phyloP scores from a whole-genome alignment of 2,888 invertebrate genomes.

The Ariolimax columbianus region DNA sequence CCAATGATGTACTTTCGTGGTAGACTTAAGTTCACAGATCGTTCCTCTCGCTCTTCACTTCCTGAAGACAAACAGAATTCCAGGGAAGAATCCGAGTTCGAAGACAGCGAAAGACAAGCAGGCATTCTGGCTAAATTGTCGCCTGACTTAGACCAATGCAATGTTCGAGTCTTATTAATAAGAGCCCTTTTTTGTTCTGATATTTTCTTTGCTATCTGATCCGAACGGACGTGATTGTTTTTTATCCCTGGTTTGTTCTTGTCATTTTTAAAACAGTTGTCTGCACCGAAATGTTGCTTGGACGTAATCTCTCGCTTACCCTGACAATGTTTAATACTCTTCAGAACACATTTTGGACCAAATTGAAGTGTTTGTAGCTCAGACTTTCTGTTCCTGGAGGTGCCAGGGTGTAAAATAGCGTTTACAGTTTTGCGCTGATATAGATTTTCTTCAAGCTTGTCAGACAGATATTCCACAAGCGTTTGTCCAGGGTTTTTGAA shows the following conservation, averaged over 20 bases:
- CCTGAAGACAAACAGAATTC: neutral
- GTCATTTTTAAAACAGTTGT: neutral
- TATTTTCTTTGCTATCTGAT: too few species aligned
- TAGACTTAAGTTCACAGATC: too few species aligned
- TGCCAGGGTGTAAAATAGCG: neutral
- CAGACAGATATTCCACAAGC: slow-evolving; percentile 26
- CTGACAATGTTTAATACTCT: neutral
- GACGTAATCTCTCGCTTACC: neutral
- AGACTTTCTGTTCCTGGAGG: neutral
- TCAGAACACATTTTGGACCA: too few species aligned
- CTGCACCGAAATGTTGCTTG: neutral
- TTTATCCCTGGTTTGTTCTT: neutral
- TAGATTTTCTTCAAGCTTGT: neutral
- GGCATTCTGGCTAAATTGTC: neutral
- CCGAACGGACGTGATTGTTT: neutral
- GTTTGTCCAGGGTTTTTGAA: neutral
- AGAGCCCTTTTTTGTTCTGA: neutral
- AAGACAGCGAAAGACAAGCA: neutral
- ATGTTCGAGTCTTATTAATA: neutral
- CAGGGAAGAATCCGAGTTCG: neutral
- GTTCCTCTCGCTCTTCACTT: neutral
- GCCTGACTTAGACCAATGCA: neutral
- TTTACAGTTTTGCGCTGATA: too few species aligned
- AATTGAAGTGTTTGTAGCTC: neutral
- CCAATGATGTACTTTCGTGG: neutral